A percentile compares a stretch with the other conserved stretches of the same genome.
phyloP scores from a whole-genome alignment of 2,113 vertebrate species.

The Sclerurus mexicanus region DNA sequence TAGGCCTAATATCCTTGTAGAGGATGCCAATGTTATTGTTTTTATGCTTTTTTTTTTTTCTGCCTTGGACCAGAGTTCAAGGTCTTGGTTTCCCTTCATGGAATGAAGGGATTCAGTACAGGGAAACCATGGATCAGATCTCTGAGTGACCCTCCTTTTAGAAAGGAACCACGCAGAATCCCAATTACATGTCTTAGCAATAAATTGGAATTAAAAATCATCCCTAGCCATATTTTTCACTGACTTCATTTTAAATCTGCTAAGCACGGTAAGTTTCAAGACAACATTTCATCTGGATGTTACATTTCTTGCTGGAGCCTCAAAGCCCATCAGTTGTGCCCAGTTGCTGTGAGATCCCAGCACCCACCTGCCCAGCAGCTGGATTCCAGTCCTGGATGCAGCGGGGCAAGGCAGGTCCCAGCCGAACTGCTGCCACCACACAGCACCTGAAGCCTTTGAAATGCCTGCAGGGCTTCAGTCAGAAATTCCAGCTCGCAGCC shows the following conservation, averaged over 20 bases:
- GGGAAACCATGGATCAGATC: background rate
- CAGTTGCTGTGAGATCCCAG: background rate
- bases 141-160: background rate
- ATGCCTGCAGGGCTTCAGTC: background rate
- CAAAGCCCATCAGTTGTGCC: background rate
- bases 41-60: background rate
- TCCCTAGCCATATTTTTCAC: background rate
- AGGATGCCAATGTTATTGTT: background rate
- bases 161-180: background rate
- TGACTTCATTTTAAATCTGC: background rate
- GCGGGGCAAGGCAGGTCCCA: background rate
- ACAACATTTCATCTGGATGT: background rate
- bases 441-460: background rate
- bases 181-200: background rate
- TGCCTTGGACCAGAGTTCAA: background rate
- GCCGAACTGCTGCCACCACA: background rate
- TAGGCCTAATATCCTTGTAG: background rate
- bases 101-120: background rate
- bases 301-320: background rate
- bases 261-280: background rate
- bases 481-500: background rate
- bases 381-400: rapidly evolving
- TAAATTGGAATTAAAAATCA: background rate
- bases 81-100: background rate
- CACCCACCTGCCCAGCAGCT: too few relatives aligned